Base-by-base conservation (phyloP, 2,888 invertebrate species). In the Xestia c-nigrum region DNA sequence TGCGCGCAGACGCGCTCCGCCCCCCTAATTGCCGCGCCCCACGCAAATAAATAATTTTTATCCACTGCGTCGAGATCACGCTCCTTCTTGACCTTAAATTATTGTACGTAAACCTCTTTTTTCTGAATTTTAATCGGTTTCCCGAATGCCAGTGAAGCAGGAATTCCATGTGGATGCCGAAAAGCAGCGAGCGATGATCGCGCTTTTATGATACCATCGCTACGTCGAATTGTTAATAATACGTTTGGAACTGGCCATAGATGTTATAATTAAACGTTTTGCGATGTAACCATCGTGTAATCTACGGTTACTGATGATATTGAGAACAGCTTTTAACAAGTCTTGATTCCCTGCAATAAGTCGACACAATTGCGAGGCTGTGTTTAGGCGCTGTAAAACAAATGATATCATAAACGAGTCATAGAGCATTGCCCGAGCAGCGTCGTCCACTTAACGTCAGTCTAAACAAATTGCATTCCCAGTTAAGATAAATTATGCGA, bases 11-110 rank as follows among this genome's bases (percentile, higher is more conserved):
- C 95, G 91, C 91, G 93, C 92, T 89, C 96, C 96, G 96, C 97
- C 96, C 93, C 93, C 95, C 95, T 97, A 96, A 97, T 97, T 97
- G 96, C 95, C 93, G 94, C 94, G 94, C 94, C 95, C 95, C 96
- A 96, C 96, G 95, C 96, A 96, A 96, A 96, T 96, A 96, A 96
- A 96, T 96, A 95, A 94, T 96, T 96, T 96, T 96, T 96, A 96
- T 95, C 93, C 95, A 90, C 91, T 91, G 86, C 89, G 91, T 87
- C 88, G 93, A 92, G 94, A 94, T 95, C 95, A 94, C 93, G 94
- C 93, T 93, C 93, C 94, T 93, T 93, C 94, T 94, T 95, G 95
- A 95, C 95, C 96, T 94, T 93, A 95, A 94, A 96, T 95, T 94
- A 94, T 93, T 92, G 90, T 91, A 92, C 94, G 92, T 93, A 93